These are phyloP conservation scores for Bothrops jararaca DNA, from an alignment of 2,113 vertebrate genomes.

Conservation along the genomic window DNA sequence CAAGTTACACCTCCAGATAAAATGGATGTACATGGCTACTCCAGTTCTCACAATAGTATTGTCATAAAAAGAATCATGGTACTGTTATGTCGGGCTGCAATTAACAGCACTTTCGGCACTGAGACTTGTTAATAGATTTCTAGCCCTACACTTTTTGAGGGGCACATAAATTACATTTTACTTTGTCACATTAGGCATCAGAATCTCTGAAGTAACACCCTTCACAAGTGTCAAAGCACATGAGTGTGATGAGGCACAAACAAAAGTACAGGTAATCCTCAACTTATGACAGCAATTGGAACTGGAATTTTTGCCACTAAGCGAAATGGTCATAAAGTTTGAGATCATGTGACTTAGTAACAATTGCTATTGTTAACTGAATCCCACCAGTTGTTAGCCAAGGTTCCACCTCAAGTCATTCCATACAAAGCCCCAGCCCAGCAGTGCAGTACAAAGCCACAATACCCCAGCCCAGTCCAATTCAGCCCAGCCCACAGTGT, in stretches of 20 bases:
- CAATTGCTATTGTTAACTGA: neutral
- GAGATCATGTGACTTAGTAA: neutral
- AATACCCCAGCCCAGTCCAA: neutral
- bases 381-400: neutral
- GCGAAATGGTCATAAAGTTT: neutral
- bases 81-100: neutral
- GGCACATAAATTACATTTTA: neutral
- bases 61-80: neutral
- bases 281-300: neutral
- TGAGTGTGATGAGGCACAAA: neutral
- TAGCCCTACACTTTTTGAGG: neutral
- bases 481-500: neutral
- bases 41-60: neutral
- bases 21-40: neutral
- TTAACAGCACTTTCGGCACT: neutral
- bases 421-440: neutral
- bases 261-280: neutral
- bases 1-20: neutral
- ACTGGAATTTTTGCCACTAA: neutral
- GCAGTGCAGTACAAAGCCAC: neutral
- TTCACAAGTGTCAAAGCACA: neutral
- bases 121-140: neutral
- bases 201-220: neutral
- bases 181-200: neutral
- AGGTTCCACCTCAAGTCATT: neutral